Base-by-base conservation (phyloP, 2,888 invertebrate genomes). In the Latrodectus hesperus region DNA sequence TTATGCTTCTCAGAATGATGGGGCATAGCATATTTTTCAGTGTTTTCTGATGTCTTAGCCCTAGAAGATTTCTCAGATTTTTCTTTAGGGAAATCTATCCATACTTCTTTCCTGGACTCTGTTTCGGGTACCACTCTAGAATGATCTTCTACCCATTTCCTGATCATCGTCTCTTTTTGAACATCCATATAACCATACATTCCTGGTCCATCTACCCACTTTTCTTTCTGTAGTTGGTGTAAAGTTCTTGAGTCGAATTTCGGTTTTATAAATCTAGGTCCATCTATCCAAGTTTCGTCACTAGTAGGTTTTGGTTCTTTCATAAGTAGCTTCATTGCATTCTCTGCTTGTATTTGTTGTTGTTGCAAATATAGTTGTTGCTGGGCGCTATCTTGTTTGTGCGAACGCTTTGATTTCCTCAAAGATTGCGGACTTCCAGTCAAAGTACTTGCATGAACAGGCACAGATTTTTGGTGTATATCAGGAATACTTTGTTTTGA, bases 261-360 rank as follows among this genome's bases (percentile, higher is more conserved):
- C 70, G 91, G 88, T 89, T 91, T 90, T 83, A 90, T 88, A 91
- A 97, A 96, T 91, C 97, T 94, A 0, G 98, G 98, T 0, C 98
- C 98, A 92, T 98, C 98, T 89, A 98, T 96, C 98, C 98, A 99
- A 91, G 97, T 97, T 91, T 98, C 98, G 91, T 97, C 97, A 90
- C 96, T 96, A 17, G 77, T 77, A 12, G 81, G 81, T 26, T 88
- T 88, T 3, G 74, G 75, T 12, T 80, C 88, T 71, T 75, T 79
- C 51, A 75, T 74, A 8, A 78, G 64, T 16, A 78, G 64, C 38
- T 88, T 83, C n/a, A 75, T n/a, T 1, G 83, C 74, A 60, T 73
- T 74, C 52, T 77, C 73, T 10, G 82, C 82, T 53, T 82, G 78
- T 52, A 74, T 65, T 49, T 87, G 87, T 16, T 85, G 85, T 68